phyloP scores from a whole-genome alignment of 2,797 vertebrate species.

The Typhlichthys subterraneus region DNA sequence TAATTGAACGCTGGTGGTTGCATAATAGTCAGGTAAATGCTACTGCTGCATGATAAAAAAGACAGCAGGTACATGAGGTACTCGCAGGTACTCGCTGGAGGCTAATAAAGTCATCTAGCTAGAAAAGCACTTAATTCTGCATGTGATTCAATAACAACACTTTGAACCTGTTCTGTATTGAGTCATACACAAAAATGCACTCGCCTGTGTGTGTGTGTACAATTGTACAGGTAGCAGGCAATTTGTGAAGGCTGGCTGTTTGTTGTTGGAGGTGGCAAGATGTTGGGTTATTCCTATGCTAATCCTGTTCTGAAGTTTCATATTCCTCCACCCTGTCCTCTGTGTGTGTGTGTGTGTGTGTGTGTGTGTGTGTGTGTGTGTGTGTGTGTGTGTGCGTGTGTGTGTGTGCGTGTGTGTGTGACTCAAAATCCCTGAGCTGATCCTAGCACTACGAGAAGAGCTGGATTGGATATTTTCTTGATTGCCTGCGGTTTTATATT shows the following conservation, averaged over 20 bases:
- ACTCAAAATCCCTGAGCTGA: constrained; percentile 63
- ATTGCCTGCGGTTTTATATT: constrained; percentile 62
- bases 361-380: too few species aligned
- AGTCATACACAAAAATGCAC: constrained; percentile 1
- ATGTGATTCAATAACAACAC: constrained; percentile 5
- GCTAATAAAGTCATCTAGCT: not conserved
- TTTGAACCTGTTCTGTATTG: constrained; percentile 5
- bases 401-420: constrained; percentile 9
- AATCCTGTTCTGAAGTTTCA: constrained; percentile 53
- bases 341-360: constrained; percentile 12
- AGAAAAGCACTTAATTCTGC: constrained; percentile 1
- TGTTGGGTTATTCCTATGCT: constrained; percentile 29
- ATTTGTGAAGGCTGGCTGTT: not conserved
- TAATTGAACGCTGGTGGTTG: constrained; percentile 4
- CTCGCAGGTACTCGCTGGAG: constrained; percentile 3
- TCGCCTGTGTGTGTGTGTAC: not conserved
- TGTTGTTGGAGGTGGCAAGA: constrained; percentile 25
- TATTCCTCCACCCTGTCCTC: constrained; percentile 26
- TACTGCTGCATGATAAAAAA: not conserved
- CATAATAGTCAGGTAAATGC: constrained; percentile 7
- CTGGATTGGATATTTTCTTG: constrained; percentile 63
- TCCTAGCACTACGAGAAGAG: constrained; percentile 20
- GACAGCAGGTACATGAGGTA: constrained; percentile 28
- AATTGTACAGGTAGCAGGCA: not conserved
- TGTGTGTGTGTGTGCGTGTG: constrained; percentile 4